phyloP scores from a whole-genome alignment of 2,888 invertebrate genomes.

The Creontiades dilutus region DNA sequence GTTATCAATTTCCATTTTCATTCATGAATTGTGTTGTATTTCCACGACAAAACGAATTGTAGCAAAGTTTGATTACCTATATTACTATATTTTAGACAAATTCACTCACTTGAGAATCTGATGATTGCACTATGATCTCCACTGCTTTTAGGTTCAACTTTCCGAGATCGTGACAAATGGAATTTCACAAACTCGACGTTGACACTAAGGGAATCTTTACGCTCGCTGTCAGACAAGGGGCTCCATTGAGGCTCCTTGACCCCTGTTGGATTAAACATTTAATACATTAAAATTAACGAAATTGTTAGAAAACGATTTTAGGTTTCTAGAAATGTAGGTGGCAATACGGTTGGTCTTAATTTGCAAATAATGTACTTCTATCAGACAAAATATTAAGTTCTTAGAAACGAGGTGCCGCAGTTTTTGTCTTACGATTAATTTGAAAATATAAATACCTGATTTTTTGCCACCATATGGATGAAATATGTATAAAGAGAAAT shows the following conservation, averaged over 20 bases:
- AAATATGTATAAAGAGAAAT: conserved; percentile 98
- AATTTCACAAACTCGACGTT: conserved; percentile 98
- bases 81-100: neutral
- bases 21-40: too few relatives aligned
- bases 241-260: conserved; percentile 91
- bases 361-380: too few relatives aligned
- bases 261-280: conserved; percentile 74
- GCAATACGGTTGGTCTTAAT: too few relatives aligned
- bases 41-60: too few relatives aligned
- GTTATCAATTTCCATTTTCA: too few relatives aligned
- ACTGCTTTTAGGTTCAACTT: conserved; percentile 82
- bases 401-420: too few relatives aligned
- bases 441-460: conserved; percentile 80
- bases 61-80: too few relatives aligned
- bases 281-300: neutral
- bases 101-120: conserved; percentile 89
- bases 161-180: conserved; percentile 93
- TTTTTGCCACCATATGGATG: conserved; percentile 98
- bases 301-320: too few relatives aligned
- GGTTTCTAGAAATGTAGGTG: too few relatives aligned
- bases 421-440: too few relatives aligned
- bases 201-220: conserved; percentile 96
- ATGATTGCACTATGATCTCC: conserved; percentile 91
- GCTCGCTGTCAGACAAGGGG: conserved; percentile 90
- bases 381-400: too few relatives aligned